Percentiles rank a stretch among this genome's conserved stretches.
Evolutionary conservation across 2,888 invertebrate genomes (phyloP).

Genomic region (Nymphalis c-album): DNA sequence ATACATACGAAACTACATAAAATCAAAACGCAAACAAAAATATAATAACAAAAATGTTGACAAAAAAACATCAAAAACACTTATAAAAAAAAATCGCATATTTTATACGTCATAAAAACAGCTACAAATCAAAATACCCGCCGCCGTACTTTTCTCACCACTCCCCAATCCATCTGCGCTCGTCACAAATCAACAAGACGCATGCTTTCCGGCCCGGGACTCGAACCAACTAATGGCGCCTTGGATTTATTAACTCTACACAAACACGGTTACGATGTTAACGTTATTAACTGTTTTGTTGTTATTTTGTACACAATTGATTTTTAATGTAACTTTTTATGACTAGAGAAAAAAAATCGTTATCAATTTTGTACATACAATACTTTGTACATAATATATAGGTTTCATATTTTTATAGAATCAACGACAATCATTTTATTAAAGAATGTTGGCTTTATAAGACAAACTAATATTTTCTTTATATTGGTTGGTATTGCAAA

Average conservation of each 20-base stretch:
- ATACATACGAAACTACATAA: no score
- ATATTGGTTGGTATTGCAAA: no score
- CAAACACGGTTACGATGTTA: slow-evolving; percentile 64
- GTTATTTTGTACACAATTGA: neutral
- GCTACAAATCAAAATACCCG: slow-evolving; percentile 46
- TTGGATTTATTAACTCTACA: slow-evolving; percentile 66
- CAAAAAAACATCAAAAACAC: neutral
- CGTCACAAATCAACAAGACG: slow-evolving; percentile 78
- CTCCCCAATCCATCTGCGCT: slow-evolving; percentile 62
- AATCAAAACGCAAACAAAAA: neutral
- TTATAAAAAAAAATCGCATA: neutral
- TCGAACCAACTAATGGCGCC: slow-evolving; percentile 64
- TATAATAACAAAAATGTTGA: neutral
- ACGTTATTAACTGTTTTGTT: slow-evolving; percentile 38
- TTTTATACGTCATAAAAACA: slow-evolving; percentile 3
- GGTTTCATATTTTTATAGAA: no score
- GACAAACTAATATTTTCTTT: no score
- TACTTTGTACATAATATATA: no score
- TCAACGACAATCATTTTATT: no score
- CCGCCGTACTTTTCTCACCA: slow-evolving; percentile 42
- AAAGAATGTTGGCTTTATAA: no score
- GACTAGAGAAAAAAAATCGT: no score
- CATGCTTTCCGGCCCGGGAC: slow-evolving; percentile 70
- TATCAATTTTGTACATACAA: no score
- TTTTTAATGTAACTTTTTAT: no score